Base-by-base conservation (phyloP, 2,797 vertebrate genomes). In the Mus minutoides region DNA sequence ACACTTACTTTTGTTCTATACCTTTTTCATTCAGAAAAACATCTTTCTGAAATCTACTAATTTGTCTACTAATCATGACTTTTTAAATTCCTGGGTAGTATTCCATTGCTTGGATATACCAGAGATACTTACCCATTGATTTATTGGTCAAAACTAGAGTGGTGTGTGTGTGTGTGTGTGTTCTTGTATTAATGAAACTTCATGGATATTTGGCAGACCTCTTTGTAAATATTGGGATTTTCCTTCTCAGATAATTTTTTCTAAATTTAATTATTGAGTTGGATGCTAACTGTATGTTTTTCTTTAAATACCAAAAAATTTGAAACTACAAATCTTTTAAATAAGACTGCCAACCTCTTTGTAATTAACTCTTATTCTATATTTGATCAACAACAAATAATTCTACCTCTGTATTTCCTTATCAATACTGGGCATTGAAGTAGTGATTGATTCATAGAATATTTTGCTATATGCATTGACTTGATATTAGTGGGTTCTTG, bases 221-320 rank as follows among this genome's bases (percentile, higher is more conserved):
- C 34, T 92, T 71, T 26, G 12, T 84, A 84, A 71, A 31, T 31
- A 71, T 37, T 62, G 43, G 43, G 6, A 71, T 83, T 92, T 84
- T 90, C 34, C 34, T 89, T 96, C 40, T 87, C 84, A 46, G 34
- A 52, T 83, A 73, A 62, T 91, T 84, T 56, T 40, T 26, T 86
- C 31, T 17, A 4, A 67, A 6, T 89, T 11, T 26, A 82, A 89
- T 64, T 87, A 13, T 46, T 95, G 69, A 85, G 11, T 89, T 83
- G 14, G 60, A 46, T 86, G 43, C 13, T 56, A 76, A 90, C 26
- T 60, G 0, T 88, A 49, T n/a, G 7, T 71, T 21, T 71, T 71
- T 7, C 67, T 71, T 71, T 71, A 71, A 71, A 37, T 71, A n/a
- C n/a, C n/a, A 37, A 71, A n/a, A n/a, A 67, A 16, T 17, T 67